phyloP scores from a whole-genome alignment of 1,140 invertebrate species.

The Musca vetustissima region DNA sequence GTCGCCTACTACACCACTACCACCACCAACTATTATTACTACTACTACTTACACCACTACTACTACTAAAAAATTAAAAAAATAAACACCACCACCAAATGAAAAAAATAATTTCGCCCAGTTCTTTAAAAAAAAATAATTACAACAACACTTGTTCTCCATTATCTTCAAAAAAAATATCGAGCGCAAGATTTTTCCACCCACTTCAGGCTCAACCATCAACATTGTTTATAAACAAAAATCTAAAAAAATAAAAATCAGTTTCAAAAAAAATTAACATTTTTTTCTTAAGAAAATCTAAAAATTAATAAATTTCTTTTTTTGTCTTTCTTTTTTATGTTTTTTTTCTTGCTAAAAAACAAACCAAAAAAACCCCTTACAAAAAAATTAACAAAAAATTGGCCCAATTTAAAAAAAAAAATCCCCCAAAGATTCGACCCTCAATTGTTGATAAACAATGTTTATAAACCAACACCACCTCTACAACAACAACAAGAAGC shows the following conservation, averaged over 20 bases:
- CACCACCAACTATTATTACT: neutral
- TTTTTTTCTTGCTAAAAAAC: neutral
- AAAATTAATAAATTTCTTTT: conserved; percentile 20
- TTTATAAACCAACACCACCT: conserved; percentile 14
- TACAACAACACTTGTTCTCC: conserved; percentile 6
- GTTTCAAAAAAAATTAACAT: conserved; percentile 7
- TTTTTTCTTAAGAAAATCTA: neutral
- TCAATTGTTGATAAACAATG: conserved; percentile 21
- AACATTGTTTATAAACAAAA: conserved; percentile 23
- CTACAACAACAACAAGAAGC: no score
- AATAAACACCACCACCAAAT: conserved; percentile 3
- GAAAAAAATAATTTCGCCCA: no score
- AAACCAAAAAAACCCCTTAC: neutral
- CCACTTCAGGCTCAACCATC: neutral
- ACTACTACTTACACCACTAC: conserved; percentile 25
- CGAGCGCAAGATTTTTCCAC: neutral
- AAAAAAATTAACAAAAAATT: conserved; percentile 1
- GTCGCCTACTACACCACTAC: conserved; percentile 26
- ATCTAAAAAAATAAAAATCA: conserved; percentile 11
- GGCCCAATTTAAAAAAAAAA: conserved; percentile 3
- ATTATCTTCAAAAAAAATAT: conserved; percentile 10
- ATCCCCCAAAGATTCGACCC: neutral
- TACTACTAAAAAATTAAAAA: neutral
- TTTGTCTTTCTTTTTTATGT: conserved; percentile 23
- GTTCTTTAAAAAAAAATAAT: neutral